Base-by-base conservation (phyloP, 2,888 invertebrate species). In the Myopa tessellatipennis region DNA sequence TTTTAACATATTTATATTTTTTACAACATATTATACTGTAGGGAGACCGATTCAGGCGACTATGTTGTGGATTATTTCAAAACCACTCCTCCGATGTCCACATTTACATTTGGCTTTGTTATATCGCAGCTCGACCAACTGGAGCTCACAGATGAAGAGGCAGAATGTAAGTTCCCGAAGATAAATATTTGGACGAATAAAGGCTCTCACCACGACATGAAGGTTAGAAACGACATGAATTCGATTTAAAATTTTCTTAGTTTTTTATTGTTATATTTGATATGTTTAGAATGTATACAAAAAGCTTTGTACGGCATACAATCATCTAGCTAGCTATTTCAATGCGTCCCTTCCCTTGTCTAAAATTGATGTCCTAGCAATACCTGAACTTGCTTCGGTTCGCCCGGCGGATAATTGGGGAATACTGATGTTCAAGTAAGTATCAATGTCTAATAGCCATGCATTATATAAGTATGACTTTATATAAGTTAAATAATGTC, bases 331-430 rank as follows among this genome's bases (percentile, higher is more conserved):
- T 80, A 87, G 91, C 2, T 92, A 93, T 82, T 93, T 94, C 91
- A 91, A 91, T 73, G 90, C 91, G n/a, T 91, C 93, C 0, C 90
- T 93, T 79, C 94, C 94, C 0, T 85, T 95, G 61, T 90, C 91
- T 0, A 93, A 93, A 85, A 87, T 95, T 80, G 95, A 95, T 85
- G 89, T 95, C 3, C 91, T 95, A 0, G 94, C 94, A 0, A 88
- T 95, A 72, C 95, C 95, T 0, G 93, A 92, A 80, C 93, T 94
- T 81, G 91, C 92, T 80, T 93, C 93, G 0, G 92, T 93, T 3
- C 92, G 93, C 82, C 94, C 95, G 0, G 92, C 93, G 4, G 95
- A 95, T 83, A 94, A 93, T 84, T 95, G 95, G 95, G 95, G 95
- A 4, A 90, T 95, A 3, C 91, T 95, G 81, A 90, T 95, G 58